Evolutionary conservation across 2,113 vertebrate species (phyloP).

Genomic region (Serranochromis macrocephalus): DNA sequence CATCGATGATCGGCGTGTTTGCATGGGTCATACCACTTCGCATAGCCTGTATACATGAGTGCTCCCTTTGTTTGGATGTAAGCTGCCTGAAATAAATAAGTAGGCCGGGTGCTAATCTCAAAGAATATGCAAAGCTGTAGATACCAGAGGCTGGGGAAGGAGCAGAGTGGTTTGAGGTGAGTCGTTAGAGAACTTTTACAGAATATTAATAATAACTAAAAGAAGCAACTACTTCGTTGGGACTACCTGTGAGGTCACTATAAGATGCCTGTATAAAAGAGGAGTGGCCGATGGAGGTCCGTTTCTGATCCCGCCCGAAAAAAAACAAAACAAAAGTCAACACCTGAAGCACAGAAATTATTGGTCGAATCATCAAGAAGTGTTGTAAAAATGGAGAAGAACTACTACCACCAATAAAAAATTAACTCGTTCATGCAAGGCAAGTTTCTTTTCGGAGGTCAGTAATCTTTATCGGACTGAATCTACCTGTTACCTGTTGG

Average conservation of each 20-base stretch:
- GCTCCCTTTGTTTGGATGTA: slow-evolving; percentile 52
- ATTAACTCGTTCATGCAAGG: not conserved
- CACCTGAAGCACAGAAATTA: not conserved
- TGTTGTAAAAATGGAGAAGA: not conserved
- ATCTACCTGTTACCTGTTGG: slow-evolving; percentile 15
- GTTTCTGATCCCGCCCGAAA: not conserved
- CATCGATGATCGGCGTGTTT: not conserved
- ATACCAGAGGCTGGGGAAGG: not conserved
- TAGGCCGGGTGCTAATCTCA: slow-evolving; percentile 40
- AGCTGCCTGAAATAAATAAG: slow-evolving; percentile 36
- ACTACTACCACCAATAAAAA: not conserved
- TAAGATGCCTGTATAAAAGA: not conserved
- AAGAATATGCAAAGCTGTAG: slow-evolving; percentile 59
- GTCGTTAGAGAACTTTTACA: not conserved
- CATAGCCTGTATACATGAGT: not conserved
- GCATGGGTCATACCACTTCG: not conserved
- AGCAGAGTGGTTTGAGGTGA: not conserved
- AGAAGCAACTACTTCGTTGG: not conserved
- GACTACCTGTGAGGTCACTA: not conserved
- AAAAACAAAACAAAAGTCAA: not conserved
- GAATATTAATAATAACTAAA: not conserved
- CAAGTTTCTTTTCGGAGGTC: not conserved
- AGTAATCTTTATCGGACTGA: not conserved
- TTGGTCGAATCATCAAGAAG: not conserved
- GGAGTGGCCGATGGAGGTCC: not conserved